A percentile compares a stretch with the other conserved stretches of the same genome.
These are phyloP conservation scores for Diachasmimorpha longicaudata DNA, from an alignment of 1,140 invertebrate species.

Conservation along the genomic window DNA sequence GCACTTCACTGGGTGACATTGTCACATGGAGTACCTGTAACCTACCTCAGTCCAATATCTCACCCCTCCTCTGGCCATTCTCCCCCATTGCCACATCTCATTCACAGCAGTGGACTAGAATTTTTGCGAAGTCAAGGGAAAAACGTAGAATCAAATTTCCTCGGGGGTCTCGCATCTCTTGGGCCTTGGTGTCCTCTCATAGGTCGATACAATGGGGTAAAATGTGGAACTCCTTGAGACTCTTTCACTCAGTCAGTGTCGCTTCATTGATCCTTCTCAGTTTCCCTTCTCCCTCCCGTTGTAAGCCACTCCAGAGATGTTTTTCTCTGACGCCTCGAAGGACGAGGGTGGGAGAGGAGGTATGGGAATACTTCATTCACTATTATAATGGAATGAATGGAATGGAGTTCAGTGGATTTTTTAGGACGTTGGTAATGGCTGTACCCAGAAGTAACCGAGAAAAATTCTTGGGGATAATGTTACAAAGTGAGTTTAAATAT, in stretches of 20 bases:
- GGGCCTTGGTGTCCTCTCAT: slow-evolving; percentile 20
- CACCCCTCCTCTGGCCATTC: neutral
- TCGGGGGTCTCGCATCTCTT: slow-evolving; percentile 29
- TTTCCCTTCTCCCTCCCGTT: neutral
- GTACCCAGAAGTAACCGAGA: neutral
- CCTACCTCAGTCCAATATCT: slow-evolving; percentile 33
- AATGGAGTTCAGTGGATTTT: neutral
- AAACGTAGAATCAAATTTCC: slow-evolving; percentile 53
- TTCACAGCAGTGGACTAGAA: neutral
- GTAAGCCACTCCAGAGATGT: neutral
- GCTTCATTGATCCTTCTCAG: neutral
- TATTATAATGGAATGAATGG: neutral
- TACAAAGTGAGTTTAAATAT: neutral
- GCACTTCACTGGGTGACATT: slow-evolving; percentile 44
- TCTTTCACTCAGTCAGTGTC: neutral
- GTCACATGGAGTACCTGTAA: slow-evolving; percentile 53
- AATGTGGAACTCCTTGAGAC: neutral
- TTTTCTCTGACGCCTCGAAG: neutral
- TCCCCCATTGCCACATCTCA: neutral
- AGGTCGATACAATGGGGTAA: neutral
- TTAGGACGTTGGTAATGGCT: neutral
- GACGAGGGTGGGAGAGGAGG: neutral
- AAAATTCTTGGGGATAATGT: neutral
- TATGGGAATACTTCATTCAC: neutral
- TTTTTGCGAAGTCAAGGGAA: neutral